Base-by-base conservation (phyloP, 2,888 invertebrate species). In the Nymphalis c-album region DNA sequence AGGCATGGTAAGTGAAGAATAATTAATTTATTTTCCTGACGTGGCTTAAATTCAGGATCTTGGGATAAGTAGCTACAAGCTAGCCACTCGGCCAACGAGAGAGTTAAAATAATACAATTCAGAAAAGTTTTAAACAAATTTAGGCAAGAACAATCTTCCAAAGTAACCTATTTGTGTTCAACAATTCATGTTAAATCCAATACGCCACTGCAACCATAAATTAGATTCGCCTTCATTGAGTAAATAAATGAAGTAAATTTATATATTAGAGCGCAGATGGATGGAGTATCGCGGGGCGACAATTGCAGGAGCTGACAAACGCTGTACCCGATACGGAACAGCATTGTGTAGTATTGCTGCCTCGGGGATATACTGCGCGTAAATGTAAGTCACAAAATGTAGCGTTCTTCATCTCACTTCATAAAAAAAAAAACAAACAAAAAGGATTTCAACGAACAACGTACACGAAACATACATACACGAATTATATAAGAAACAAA, bases 341-440 rank as follows among this genome's bases (percentile, higher is more conserved):
- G 78, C 75, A 82, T 84, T 84, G 83, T 81, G 75, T 77, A 76
- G 79, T 80, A 84, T 84, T 81, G 81, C 81, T 76, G 82, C 81
- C 83, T 79, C 68, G 74, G 81, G 81, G 79, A 78, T 81, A 78
- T 76, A 73, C 77, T 75, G 71, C 53, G 40, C 50, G 35, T 18
- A 35, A 45, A 20, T n/a, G 2, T 61, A 77, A 77, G 69, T 57
- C 8, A 74, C 51, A 73, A 64, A 75, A 69, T 59, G 8, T 18
- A 73, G 80, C 78, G 77, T 17, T 35, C 10, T 10, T n/a, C n/a
- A n/a, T n/a, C n/a, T n/a, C n/a, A 35, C 10, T 40, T 35, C 26
- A 31, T 31, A 35, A 16, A 18, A 35, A 18, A n/a, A n/a, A 10
- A 18, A 16, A 53, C 13, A 16, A 6, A 35, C 18, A n/a, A 57